Evolutionary conservation across 2,113 vertebrate genomes (phyloP), one percentile per base, ranked within the genome.

Genomic region (Lepus europaeus): DNA sequence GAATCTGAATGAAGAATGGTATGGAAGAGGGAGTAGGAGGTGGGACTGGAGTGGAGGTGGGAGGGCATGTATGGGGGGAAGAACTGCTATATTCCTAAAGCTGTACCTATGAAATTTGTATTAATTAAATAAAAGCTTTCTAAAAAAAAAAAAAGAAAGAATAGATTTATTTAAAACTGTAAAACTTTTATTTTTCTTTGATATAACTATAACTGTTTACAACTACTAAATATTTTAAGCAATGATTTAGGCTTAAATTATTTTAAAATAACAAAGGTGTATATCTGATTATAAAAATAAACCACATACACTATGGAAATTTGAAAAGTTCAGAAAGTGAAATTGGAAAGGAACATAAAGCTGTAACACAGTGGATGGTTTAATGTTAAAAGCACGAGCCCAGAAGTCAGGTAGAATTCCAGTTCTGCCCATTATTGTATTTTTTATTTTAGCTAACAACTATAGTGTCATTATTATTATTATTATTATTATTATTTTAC

Each of bases 361-460:
- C 10, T 86, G 3, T 86, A 84, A 39, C 59, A 33, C 64, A 86
- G 45, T 73, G 49, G 29, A 45, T 81, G 8, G 9, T 93, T 91
- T 85, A 79, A 53, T 10, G 14, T 70, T 76, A 78, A 78, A 68
- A 89, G 11, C 25, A 20, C 13, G 63, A 66, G 31, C 25, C 76
- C 73, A 78, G 93, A 89, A 82, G 33, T 87, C 61, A 87, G 9
- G 7, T 86, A 6, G n/a, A 87, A 64, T 69, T 27, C 68, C 29
- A 84, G 16, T 13, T 79, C 19, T 91, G 16, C 83, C 36, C 23
- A 36, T 79, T 88, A 36, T 74, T 87, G 19, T 4, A 25, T 90
- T 90, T 80, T 33, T 88, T 49, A 90, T 93, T 51, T 92, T 89
- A 93, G 81, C 13, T 95, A 73, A 82, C 20, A 91, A 70, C 8